Evolutionary conservation across 2,113 vertebrate species (phyloP).

Genomic region (Beaufortia kweichowensis): DNA sequence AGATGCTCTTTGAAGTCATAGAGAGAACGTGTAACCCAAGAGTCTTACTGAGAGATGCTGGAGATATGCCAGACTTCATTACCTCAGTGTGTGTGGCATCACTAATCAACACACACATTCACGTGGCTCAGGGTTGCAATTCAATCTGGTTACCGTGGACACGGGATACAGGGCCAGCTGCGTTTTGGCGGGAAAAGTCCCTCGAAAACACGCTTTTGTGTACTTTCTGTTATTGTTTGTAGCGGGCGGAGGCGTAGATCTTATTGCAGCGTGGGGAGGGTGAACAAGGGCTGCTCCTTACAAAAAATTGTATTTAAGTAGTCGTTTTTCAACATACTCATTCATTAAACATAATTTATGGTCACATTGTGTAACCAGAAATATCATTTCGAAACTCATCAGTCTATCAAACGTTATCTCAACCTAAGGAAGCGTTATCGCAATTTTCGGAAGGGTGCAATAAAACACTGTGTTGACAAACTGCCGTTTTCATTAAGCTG

Average conservation of each 20-base stretch:
- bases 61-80: conserved; percentile 36
- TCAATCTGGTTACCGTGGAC: conserved; percentile 57
- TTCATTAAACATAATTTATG: conserved; percentile 24
- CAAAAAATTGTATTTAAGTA: background rate
- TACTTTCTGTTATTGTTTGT: conserved; percentile 3
- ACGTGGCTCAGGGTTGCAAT: conserved; percentile 56
- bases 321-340: background rate
- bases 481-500: conserved; percentile 7
- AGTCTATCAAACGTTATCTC: conserved; percentile 17
- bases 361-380: background rate
- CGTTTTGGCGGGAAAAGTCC: conserved; percentile 57
- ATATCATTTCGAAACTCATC: background rate
- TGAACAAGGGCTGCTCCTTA: background rate
- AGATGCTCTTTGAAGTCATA: conserved; percentile 26
- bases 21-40: conserved; percentile 21
- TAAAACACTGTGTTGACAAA: conserved; percentile 20
- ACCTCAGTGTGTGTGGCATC: conserved; percentile 45
- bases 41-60: background rate
- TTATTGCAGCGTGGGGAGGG: background rate
- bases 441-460: conserved; percentile 1
- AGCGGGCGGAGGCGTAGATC: conserved; percentile 8
- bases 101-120: conserved; percentile 41
- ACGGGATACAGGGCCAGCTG: conserved; percentile 44
- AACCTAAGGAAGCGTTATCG: conserved; percentile 1
- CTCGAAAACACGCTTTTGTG: conserved; percentile 38